Evolutionary conservation across 92 coral and sea anemone species (phyloP).

Genomic region (Phymanthus crucifer): DNA sequence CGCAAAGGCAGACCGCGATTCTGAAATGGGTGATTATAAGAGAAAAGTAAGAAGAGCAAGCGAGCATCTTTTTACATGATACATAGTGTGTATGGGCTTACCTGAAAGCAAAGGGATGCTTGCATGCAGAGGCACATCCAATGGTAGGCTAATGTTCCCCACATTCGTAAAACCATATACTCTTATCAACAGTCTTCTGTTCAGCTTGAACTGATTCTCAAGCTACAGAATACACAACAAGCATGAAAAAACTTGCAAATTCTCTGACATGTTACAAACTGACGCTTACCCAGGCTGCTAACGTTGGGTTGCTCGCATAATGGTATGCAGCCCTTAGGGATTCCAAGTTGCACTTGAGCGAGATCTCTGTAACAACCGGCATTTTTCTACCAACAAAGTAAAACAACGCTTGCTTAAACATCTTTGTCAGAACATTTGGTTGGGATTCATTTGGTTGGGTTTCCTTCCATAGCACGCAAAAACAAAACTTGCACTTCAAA

Average conservation of each 20-base stretch:
- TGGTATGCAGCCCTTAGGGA: not conserved
- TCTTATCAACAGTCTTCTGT: not conserved
- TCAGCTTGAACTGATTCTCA: not conserved
- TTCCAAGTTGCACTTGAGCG: not conserved
- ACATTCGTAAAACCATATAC: no score
- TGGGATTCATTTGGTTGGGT: no score
- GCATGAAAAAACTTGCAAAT: not conserved
- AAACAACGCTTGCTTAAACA: no score
- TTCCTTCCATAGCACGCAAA: no score
- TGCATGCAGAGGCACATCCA: not conserved
- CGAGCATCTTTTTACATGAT: not conserved
- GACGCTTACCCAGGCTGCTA: not conserved
- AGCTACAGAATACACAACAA: not conserved
- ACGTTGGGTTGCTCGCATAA: not conserved
- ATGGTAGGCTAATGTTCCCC: no score
- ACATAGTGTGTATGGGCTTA: not conserved
- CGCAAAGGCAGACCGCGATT: no score
- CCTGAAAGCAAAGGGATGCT: not conserved
- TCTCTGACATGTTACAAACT: not conserved
- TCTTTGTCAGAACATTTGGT: no score
- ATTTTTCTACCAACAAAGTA: no score
- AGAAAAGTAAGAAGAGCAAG: not conserved
- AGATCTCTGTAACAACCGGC: not conserved
- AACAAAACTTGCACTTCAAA: no score
- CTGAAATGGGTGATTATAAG: no score